These are phyloP conservation scores for Bovichtus variegatus DNA, from an alignment of 2,797 vertebrate genomes.

Conservation along the genomic window DNA sequence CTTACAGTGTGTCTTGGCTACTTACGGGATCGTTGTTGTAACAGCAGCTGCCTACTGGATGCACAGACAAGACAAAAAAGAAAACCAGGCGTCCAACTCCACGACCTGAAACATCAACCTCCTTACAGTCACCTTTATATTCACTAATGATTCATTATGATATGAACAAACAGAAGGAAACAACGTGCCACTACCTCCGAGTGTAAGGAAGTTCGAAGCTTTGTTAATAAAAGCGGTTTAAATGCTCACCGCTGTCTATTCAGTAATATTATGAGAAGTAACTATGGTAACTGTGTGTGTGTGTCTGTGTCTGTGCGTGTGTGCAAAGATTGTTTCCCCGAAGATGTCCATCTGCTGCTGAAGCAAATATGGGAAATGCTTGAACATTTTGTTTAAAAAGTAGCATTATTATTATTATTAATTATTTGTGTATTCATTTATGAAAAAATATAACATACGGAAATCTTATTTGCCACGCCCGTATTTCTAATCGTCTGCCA, in stretches of 20 bases:
- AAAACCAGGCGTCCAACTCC: constrained; percentile 34
- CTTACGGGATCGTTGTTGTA: constrained; percentile 65
- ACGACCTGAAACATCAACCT: constrained; percentile 16
- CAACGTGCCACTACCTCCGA: background rate
- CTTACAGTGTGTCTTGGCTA: constrained; percentile 76
- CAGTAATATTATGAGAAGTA: background rate
- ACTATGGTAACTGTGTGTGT: background rate
- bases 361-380: no score
- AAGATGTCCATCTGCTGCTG: background rate
- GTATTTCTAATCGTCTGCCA: background rate
- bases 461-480: no score
- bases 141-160: background rate
- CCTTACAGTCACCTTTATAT: background rate
- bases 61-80: constrained; percentile 55
- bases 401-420: no score
- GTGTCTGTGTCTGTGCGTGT: background rate
- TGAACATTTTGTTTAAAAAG: no score
- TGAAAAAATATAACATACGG: no score
- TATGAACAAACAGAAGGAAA: constrained; percentile 5
- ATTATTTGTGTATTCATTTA: no score
- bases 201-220: background rate
- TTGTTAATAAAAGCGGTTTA: constrained; percentile 39
- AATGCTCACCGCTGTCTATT: background rate
- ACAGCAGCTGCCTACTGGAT: constrained; percentile 62
- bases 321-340: constrained; percentile 6